phyloP scores from a whole-genome alignment of 2,113 vertebrate genomes.

The Gobius niger region DNA sequence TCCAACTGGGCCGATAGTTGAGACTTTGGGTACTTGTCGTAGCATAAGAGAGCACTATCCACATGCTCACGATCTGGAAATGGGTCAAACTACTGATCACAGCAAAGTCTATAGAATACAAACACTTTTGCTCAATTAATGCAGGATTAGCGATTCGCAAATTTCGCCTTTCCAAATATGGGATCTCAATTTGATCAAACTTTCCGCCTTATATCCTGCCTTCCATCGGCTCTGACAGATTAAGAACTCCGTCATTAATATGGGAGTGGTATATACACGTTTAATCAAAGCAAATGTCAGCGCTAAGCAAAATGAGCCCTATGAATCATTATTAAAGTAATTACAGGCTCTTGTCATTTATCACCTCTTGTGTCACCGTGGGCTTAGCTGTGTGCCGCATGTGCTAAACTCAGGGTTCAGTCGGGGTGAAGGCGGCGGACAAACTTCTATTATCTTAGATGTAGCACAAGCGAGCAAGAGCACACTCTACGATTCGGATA shows the following conservation, averaged over 20 bases:
- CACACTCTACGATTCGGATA: not conserved
- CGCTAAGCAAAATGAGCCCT: constrained; percentile 5
- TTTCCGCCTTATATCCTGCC: not conserved
- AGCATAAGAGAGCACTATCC: too few species aligned
- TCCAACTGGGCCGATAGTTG: not conserved
- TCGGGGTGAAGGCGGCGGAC: constrained; percentile 10
- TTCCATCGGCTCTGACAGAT: not conserved
- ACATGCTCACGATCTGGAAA: too few species aligned
- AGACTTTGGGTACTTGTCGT: too few species aligned
- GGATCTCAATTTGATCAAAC: not conserved
- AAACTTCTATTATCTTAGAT: constrained; percentile 28
- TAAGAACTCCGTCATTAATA: not conserved
- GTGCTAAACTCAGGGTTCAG: constrained; percentile 19
- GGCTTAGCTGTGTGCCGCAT: not conserved
- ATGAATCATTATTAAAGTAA: constrained; percentile 8
- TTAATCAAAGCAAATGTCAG: constrained; percentile 11
- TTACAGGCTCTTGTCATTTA: not conserved
- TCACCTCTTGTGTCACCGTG: not conserved
- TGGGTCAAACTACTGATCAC: too few species aligned
- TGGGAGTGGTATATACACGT: constrained; percentile 2
- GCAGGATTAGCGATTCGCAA: too few species aligned
- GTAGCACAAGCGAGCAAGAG: constrained; percentile 33
- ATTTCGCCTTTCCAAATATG: too few species aligned
- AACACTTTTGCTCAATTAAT: too few species aligned
- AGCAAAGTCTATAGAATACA: too few species aligned